phyloP scores from a whole-genome alignment of 2,113 vertebrate genomes.

The Onychorhynchus coronatus region DNA sequence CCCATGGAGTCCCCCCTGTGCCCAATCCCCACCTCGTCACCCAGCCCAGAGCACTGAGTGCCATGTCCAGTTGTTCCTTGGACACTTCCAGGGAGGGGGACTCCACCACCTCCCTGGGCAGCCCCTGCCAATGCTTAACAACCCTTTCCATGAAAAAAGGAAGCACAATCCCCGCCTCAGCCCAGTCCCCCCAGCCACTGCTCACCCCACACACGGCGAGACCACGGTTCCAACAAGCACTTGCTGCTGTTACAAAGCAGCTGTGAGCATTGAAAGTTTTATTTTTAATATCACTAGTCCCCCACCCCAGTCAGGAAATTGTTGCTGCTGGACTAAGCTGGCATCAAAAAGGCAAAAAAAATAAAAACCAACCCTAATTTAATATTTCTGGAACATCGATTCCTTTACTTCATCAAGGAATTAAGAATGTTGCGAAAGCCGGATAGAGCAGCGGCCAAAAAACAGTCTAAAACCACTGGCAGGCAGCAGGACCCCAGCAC shows the following conservation, averaged over 20 bases:
- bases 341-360: neutral
- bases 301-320: neutral
- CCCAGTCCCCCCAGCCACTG: neutral
- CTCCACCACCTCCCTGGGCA: neutral
- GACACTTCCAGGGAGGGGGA: neutral
- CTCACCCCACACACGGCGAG: fast-evolving
- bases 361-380: neutral
- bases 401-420: slow-evolving; percentile 23
- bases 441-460: neutral
- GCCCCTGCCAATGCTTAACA: neutral
- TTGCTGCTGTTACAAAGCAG: neutral
- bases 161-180: neutral
- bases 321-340: neutral
- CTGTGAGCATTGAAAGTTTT: neutral
- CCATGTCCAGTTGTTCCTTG: fast-evolving
- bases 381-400: slow-evolving; percentile 42
- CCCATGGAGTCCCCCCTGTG: neutral
- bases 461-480: fast-evolving
- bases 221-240: neutral
- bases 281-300: neutral
- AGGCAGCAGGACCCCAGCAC: neutral
- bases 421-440: neutral
- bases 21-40: neutral
- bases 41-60: neutral
- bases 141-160: neutral